Base-by-base conservation (phyloP, 1,140 invertebrate species). In the Dendrolimus punctatus region DNA sequence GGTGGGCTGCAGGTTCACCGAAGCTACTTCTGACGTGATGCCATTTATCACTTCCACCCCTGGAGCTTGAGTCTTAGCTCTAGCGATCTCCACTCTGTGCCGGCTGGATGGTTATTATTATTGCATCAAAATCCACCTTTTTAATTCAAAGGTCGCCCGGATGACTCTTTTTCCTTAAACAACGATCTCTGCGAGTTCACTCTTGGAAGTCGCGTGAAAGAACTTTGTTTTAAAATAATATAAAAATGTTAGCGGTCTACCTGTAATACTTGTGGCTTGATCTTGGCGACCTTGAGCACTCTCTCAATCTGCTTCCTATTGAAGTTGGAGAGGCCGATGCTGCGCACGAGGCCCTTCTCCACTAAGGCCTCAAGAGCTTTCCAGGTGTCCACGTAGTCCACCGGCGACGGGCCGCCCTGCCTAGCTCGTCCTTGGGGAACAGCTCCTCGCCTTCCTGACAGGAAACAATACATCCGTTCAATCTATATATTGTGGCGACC, bases 301-400 rank as follows among this genome's bases (percentile, higher is more conserved):
- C 93, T 87, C 10, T 92, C 87, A 6, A 97, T 90, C 80, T 98
- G 97, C 37, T 90, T 75, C 23, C 89, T 91, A 74, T 96, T 98
- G 73, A 98, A 98, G 78, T 98, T 99, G 40, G 96, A 97, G 0
- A 98, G 58, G 2, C 97, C 97, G 65, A 99, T 96, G 48, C 93
- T 57, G 52, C 50, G 56, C 0, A 45, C 87, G 6, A 96, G 85
- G 3, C 95, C 95, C 51, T 91, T 85, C 39, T 90, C 87, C 1
- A 93, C 91, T 46, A 93, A 90, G 10, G 91, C 88, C 85, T 98
- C 97, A 90, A 98, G 89, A 23, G 90, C 96, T 80, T 91, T 92
- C 96, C 96, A 99, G 0, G 96, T 96, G 61, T 98, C 96, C 8
- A 96, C 65, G 69, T 94, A 97, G 74, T 98, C 95, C 4, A 90